Percentiles rank a stretch among this genome's conserved stretches.
Evolutionary conservation across 2,797 vertebrate species (phyloP).

Genomic region (Meriones psammophilus): DNA sequence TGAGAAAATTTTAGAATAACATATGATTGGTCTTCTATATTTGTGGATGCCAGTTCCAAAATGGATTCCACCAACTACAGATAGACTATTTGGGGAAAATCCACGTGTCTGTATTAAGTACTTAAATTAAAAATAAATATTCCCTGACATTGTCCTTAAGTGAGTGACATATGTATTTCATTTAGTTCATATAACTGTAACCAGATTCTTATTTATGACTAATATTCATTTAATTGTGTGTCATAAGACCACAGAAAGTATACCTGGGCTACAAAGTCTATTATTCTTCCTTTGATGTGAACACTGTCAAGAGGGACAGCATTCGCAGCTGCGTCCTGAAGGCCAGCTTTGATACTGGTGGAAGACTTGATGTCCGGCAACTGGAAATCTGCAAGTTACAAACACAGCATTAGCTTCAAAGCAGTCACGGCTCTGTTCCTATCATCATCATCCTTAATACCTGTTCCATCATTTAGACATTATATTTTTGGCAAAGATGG

Average conservation of each 20-base stretch:
- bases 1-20: background rate
- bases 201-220: slow-evolving; percentile 52
- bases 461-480: background rate
- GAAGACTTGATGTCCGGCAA: slow-evolving; percentile 80
- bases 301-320: slow-evolving; percentile 91
- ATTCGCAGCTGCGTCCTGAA: slow-evolving; percentile 91
- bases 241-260: slow-evolving; percentile 15
- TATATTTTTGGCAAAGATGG: background rate
- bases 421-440: background rate
- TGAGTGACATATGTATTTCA: background rate
- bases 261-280: slow-evolving; percentile 93
- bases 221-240: slow-evolving; percentile 12
- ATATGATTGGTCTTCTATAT: background rate
- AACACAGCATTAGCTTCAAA: background rate
- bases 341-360: slow-evolving; percentile 86
- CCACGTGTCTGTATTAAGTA: background rate
- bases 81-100: background rate
- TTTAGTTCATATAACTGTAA: slow-evolving; percentile 23
- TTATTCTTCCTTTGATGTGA: slow-evolving; percentile 91
- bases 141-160: background rate
- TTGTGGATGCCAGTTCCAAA: background rate
- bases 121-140: background rate
- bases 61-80: background rate
- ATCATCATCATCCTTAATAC: background rate
- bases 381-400: slow-evolving; percentile 68